phyloP scores from a whole-genome alignment of 2,113 vertebrate genomes.

The Galeopterus variegatus region DNA sequence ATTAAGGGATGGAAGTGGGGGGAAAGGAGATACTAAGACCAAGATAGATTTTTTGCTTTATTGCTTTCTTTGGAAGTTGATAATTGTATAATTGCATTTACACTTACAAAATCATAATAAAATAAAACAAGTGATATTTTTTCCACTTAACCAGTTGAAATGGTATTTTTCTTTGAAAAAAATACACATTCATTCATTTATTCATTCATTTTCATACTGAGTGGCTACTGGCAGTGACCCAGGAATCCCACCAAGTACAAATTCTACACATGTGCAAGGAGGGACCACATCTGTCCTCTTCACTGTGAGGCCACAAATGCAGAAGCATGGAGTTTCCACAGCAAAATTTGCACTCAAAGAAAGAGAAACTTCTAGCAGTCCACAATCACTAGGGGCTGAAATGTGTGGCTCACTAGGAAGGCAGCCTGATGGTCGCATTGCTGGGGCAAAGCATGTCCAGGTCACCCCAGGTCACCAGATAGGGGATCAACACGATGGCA shows the following conservation, averaged over 20 bases:
- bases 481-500: no score
- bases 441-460: accelerated
- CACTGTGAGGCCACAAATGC: accelerated
- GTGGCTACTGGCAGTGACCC: neutral
- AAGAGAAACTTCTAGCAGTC: neutral
- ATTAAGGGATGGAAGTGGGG: accelerated
- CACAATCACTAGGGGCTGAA: neutral
- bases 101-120: neutral
- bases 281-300: accelerated
- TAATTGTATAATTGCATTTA: no score
- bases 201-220: neutral
- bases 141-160: neutral
- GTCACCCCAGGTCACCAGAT: neutral
- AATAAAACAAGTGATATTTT: neutral
- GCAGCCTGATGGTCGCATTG: no score
- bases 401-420: neutral
- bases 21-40: accelerated
- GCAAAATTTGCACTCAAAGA: neutral
- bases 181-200: neutral
- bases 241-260: neutral
- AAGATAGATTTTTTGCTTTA: neutral
- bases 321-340: neutral
- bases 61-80: neutral
- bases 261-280: accelerated
- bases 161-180: neutral